These are phyloP conservation scores for Caenorhabditis macrosperma DNA, from an alignment of 2,888 invertebrate species.

Conservation along the genomic window DNA sequence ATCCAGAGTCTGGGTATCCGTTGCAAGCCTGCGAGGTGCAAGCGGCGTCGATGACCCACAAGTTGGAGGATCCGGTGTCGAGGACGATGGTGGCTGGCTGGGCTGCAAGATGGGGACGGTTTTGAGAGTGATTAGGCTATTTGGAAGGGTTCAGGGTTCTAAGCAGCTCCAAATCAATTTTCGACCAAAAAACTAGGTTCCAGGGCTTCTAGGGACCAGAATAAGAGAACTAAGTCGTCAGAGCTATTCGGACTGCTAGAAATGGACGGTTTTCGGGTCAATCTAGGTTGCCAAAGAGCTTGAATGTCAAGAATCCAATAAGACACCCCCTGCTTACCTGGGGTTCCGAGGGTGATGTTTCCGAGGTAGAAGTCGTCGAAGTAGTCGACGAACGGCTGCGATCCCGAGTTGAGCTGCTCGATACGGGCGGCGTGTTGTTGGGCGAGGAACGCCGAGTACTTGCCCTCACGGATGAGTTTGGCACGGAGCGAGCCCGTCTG, in stretches of 20 bases:
- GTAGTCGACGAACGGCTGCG: slow-evolving; percentile 75
- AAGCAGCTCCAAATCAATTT: too few species aligned
- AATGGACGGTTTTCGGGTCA: too few species aligned
- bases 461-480: slow-evolving; percentile 64
- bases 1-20: slow-evolving; percentile 67
- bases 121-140: too few species aligned
- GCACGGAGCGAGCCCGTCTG: slow-evolving; percentile 63
- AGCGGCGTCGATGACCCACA: slow-evolving; percentile 75
- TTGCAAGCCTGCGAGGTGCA: slow-evolving; percentile 72
- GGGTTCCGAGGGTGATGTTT: slow-evolving; percentile 76
- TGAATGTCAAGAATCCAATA: too few species aligned
- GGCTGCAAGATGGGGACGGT: too few species aligned
- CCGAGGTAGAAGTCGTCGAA: slow-evolving; percentile 78
- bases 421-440: slow-evolving; percentile 45
- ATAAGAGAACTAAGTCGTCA: too few species aligned
- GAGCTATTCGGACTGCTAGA: too few species aligned
- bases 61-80: slow-evolving; percentile 76
- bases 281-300: too few species aligned
- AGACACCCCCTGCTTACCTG: slow-evolving; percentile 4
- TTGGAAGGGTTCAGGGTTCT: too few species aligned
- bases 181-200: too few species aligned
- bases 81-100: slow-evolving; percentile 72
- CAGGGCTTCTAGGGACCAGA: too few species aligned
- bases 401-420: slow-evolving; percentile 58
- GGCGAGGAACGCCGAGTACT: slow-evolving; percentile 53